A percentile compares a stretch with the other conserved stretches of the same genome.
These are phyloP conservation scores for Sitobion miscanthi DNA, from an alignment of 1,140 invertebrate species.

Conservation along the genomic window DNA sequence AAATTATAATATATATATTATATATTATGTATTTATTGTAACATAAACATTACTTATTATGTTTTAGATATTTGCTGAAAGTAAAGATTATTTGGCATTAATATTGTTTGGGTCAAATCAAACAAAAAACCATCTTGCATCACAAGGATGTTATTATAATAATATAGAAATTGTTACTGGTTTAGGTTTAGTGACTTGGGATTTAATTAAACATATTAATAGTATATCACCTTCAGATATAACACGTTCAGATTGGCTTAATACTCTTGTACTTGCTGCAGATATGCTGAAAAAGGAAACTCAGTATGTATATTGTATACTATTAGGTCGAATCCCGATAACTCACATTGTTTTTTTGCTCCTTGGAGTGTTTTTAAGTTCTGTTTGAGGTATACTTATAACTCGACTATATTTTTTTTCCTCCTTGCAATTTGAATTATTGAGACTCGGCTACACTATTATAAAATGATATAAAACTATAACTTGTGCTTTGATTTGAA, in stretches of 20 bases:
- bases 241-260: slow-evolving; percentile 42
- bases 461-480: too few species aligned
- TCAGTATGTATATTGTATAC: slow-evolving; percentile 11
- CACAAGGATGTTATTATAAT: neutral
- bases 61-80: slow-evolving; percentile 36
- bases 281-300: slow-evolving; percentile 30
- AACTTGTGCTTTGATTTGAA: too few species aligned
- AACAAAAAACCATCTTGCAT: slow-evolving; percentile 36
- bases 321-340: neutral
- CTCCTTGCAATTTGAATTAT: too few species aligned
- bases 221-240: slow-evolving; percentile 20
- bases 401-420: too few species aligned
- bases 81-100: slow-evolving; percentile 45
- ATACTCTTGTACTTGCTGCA: slow-evolving; percentile 21
- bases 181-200: slow-evolving; percentile 29
- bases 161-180: slow-evolving; percentile 45
- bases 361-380: too few species aligned
- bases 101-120: slow-evolving; percentile 40
- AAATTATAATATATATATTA: too few species aligned
- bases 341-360: too few species aligned
- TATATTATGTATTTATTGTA: too few species aligned
- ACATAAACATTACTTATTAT: neutral
- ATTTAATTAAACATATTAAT: slow-evolving; percentile 15
- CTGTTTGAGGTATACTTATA: too few species aligned
- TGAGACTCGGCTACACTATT: too few species aligned